These are phyloP conservation scores for Clinocottus analis DNA, from an alignment of 2,113 vertebrate genomes.

Conservation along the genomic window DNA sequence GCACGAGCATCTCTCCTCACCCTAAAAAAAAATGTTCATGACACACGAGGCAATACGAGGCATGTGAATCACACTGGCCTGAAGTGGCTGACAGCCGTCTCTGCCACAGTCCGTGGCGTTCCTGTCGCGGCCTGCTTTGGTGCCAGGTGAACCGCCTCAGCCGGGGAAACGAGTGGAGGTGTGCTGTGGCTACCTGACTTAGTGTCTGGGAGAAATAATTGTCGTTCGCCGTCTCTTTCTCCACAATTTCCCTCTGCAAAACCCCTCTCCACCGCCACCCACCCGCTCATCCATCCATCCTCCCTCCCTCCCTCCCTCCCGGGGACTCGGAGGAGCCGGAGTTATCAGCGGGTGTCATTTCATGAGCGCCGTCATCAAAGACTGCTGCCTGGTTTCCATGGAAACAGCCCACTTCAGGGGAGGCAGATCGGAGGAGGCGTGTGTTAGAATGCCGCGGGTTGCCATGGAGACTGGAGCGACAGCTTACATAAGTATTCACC, in stretches of 20 bases:
- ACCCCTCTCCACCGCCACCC: slow-evolving; percentile 6
- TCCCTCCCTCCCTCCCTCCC: slow-evolving; percentile 47
- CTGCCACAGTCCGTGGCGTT: slow-evolving; percentile 36
- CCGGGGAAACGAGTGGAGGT: slow-evolving; percentile 22
- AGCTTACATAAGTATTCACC: slow-evolving; percentile 85
- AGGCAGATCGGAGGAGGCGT: slow-evolving; percentile 69
- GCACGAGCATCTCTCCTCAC: no score
- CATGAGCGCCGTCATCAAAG: slow-evolving; percentile 78
- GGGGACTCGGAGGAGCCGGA: slow-evolving; percentile 49
- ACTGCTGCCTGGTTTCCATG: slow-evolving; percentile 81
- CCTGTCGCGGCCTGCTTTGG: slow-evolving; percentile 30
- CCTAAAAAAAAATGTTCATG: no score
- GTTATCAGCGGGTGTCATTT: slow-evolving; percentile 75
- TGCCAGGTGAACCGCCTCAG: slow-evolving; percentile 56
- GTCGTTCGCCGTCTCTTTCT: slow-evolving; percentile 56
- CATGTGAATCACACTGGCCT: slow-evolving; percentile 39
- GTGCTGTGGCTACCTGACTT: slow-evolving; percentile 48
- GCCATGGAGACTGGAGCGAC: slow-evolving; percentile 79
- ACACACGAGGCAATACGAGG: slow-evolving; percentile 56
- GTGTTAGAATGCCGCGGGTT: slow-evolving; percentile 77
- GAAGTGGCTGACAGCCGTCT: slow-evolving; percentile 49
- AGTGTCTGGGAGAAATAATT: slow-evolving; percentile 42
- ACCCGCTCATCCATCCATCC: slow-evolving; percentile 29
- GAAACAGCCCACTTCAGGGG: slow-evolving; percentile 81
- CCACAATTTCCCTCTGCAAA: slow-evolving; percentile 39